Evolutionary conservation across 1,140 invertebrate genomes (phyloP).

Genomic region (Dryas iulia): DNA sequence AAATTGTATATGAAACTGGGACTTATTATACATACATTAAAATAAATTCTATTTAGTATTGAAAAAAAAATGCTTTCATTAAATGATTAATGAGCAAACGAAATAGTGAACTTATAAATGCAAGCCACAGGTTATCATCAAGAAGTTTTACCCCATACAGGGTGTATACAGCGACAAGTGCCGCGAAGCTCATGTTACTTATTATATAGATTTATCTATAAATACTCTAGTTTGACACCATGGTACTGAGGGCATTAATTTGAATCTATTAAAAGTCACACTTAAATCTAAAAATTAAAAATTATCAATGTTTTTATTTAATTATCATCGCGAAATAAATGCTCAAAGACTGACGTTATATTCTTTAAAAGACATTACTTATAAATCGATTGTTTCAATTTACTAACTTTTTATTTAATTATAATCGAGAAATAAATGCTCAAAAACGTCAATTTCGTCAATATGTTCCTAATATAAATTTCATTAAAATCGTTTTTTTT

Average conservation of each 20-base stretch:
- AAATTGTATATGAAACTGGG: not conserved
- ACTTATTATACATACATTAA: not conserved
- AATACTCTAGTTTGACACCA: slow-evolving; percentile 64
- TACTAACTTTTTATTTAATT: no score
- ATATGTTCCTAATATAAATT: no score
- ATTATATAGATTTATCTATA: slow-evolving; percentile 44
- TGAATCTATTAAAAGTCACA: not conserved
- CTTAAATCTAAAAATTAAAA: not conserved
- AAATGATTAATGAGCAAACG: not conserved
- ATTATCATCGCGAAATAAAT: no score
- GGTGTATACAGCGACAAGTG: slow-evolving; percentile 15
- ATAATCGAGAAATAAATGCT: no score
- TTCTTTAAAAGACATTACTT: no score
- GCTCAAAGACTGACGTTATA: no score
- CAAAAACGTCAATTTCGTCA: no score
- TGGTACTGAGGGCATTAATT: slow-evolving; percentile 37
- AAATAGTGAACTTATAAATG: not conserved
- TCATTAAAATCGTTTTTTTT: no score
- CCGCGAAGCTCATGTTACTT: slow-evolving; percentile 52
- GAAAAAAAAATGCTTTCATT: not conserved
- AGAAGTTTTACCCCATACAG: slow-evolving; percentile 1
- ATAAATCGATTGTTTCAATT: no score
- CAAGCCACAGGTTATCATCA: not conserved
- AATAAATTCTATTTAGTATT: not conserved
- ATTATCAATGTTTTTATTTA: no score